Conservation (phyloP, 92 coral and sea anemone genomes). For the Anthopleura xanthogrammica region DNA sequence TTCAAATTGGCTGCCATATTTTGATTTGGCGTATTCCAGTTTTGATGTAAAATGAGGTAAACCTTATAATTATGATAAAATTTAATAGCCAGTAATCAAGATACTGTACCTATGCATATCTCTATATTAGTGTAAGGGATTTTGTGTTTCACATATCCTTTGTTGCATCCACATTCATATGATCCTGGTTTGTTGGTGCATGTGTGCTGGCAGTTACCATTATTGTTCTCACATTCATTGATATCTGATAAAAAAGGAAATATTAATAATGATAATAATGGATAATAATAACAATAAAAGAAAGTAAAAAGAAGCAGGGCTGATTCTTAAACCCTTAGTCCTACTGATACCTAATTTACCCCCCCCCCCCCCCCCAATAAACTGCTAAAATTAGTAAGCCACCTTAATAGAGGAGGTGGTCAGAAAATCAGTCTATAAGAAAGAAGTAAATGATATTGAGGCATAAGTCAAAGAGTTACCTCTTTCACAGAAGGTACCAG, state of each 20-base stretch:
- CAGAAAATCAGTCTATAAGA: too few species aligned
- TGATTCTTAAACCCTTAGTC: too few species aligned
- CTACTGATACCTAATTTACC: too few species aligned
- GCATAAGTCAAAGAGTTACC: slow-evolving; percentile 3
- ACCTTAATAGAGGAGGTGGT: too few species aligned
- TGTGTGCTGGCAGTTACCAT: slow-evolving; percentile 28
- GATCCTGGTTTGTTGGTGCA: slow-evolving; percentile 47
- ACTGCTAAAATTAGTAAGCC: too few species aligned
- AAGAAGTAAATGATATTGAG: too few species aligned
- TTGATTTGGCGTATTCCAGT: too few species aligned
- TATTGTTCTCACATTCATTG: slow-evolving; percentile 24
- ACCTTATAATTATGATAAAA: neutral
- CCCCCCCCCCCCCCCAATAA: too few species aligned
- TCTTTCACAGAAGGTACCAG: slow-evolving; percentile 23
- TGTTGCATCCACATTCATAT: slow-evolving; percentile 23
- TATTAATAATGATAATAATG: too few species aligned
- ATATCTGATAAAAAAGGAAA: slow-evolving; percentile 3
- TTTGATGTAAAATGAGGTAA: neutral
- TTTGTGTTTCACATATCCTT: slow-evolving; percentile 13
- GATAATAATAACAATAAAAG: too few species aligned
- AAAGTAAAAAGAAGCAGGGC: too few species aligned
- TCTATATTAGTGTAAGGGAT: neutral
- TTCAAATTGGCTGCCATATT: too few species aligned
- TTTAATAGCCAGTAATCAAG: neutral
- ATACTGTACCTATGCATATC: neutral